Conservation (phyloP, 2,888 invertebrate species). For the Muschampia plurimacula region DNA sequence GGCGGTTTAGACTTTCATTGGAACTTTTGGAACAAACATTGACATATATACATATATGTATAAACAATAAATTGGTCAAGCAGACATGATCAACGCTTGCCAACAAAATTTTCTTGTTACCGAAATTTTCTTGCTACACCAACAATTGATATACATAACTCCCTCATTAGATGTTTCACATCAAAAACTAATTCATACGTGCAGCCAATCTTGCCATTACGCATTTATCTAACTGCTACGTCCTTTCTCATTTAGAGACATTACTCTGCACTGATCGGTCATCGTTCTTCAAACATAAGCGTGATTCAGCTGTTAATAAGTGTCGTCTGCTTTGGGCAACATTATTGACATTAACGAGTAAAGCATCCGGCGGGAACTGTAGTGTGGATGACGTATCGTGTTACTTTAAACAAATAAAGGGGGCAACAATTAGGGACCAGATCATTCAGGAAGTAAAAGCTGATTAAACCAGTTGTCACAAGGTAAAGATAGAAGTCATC, state of each 20-base stretch:
- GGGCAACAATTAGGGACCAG: constrained; percentile 73
- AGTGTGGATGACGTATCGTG: constrained; percentile 73
- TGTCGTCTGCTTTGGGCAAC: constrained; percentile 68
- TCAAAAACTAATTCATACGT: no score
- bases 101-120: no score
- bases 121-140: no score
- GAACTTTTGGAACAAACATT: no score
- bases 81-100: no score
- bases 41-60: no score
- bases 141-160: no score
- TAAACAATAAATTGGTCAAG: no score
- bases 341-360: constrained; percentile 81
- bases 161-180: no score
- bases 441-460: constrained; percentile 59
- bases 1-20: no score
- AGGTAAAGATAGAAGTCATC: constrained; percentile 19
- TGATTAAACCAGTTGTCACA: constrained; percentile 44
- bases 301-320: constrained; percentile 77
- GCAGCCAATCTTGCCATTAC: background rate
- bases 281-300: constrained; percentile 46
- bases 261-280: constrained; percentile 24
- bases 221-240: background rate
- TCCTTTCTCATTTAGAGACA: background rate
- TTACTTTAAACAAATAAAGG: constrained; percentile 80
- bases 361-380: constrained; percentile 71